Percentiles rank a stretch among this genome's conserved stretches.
Evolutionary conservation across 2,113 vertebrate species (phyloP).

Genomic region (Machaerirhynchus nigripectus): DNA sequence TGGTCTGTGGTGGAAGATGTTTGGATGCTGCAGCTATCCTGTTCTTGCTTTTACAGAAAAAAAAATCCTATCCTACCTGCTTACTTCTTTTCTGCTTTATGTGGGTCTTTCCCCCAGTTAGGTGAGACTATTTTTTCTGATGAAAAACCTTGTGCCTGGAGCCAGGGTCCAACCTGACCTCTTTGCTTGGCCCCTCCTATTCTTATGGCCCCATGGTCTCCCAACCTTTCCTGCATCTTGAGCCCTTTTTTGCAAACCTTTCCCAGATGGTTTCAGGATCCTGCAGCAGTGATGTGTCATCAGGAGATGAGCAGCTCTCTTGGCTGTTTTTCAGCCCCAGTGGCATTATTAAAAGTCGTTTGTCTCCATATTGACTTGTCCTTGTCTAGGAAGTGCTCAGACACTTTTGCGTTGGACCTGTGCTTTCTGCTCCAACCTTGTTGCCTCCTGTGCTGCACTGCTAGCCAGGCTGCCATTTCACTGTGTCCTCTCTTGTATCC

Average conservation of each 20-base stretch:
- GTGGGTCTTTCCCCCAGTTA: not conserved
- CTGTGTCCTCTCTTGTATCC: not conserved
- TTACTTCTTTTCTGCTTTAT: not conserved
- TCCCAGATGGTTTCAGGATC: not conserved
- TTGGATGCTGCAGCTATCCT: not conserved
- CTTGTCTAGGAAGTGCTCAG: not conserved
- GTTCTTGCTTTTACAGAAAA: not conserved
- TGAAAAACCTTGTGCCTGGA: not conserved
- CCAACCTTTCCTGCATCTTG: not conserved
- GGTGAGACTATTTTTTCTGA: not conserved
- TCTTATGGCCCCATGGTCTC: fast-evolving
- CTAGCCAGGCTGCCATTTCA: not conserved
- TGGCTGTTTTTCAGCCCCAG: not conserved
- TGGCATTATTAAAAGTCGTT: not conserved
- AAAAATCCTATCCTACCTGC: not conserved
- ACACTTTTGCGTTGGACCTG: not conserved
- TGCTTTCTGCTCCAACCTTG: not conserved
- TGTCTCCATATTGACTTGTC: not conserved
- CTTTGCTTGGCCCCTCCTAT: not conserved
- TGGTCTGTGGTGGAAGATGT: not conserved
- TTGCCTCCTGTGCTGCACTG: not conserved
- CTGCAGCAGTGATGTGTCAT: not conserved
- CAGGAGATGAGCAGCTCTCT: not conserved
- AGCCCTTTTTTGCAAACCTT: not conserved
- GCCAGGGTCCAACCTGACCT: not conserved